Conservation (phyloP, 2,113 vertebrate species). For the Podarcis raffonei region DNA sequence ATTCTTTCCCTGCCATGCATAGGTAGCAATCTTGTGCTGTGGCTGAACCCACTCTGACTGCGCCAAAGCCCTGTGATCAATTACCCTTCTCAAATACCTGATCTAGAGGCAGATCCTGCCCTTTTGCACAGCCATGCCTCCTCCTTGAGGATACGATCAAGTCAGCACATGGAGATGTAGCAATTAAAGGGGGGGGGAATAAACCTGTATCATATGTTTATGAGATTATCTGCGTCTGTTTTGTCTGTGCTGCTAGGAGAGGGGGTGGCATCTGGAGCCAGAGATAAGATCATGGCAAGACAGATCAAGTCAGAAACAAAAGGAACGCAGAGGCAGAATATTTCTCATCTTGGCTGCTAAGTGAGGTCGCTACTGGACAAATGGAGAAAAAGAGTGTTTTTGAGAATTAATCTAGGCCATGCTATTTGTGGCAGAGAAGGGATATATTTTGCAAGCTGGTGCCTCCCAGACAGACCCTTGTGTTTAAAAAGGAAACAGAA, state of each 20-base stretch:
- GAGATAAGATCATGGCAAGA: not conserved
- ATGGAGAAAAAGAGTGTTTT: not conserved
- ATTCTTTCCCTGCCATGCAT: not conserved
- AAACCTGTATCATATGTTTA: not conserved
- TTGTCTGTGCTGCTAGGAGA: not conserved
- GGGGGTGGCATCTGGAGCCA: not conserved
- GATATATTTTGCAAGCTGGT: not conserved
- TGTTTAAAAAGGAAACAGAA: not conserved
- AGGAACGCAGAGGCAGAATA: not conserved
- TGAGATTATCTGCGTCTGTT: slow-evolving; percentile 6
- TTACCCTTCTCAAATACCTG: not conserved
- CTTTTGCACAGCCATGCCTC: not conserved
- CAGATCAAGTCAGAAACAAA: slow-evolving; percentile 3
- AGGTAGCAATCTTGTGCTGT: not conserved
- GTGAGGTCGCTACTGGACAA: slow-evolving; percentile 1
- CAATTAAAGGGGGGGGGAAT: not conserved
- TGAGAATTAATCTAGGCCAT: not conserved
- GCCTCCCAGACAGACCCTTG: too few relatives aligned
- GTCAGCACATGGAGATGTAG: not conserved
- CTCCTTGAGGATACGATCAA: not conserved
- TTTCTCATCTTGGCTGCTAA: not conserved
- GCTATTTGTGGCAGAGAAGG: not conserved
- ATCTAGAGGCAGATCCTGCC: not conserved
- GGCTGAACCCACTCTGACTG: not conserved
- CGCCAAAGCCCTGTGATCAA: not conserved